Conservation (phyloP, 2,113 vertebrate genomes). For the Turdus rufiventris region DNA sequence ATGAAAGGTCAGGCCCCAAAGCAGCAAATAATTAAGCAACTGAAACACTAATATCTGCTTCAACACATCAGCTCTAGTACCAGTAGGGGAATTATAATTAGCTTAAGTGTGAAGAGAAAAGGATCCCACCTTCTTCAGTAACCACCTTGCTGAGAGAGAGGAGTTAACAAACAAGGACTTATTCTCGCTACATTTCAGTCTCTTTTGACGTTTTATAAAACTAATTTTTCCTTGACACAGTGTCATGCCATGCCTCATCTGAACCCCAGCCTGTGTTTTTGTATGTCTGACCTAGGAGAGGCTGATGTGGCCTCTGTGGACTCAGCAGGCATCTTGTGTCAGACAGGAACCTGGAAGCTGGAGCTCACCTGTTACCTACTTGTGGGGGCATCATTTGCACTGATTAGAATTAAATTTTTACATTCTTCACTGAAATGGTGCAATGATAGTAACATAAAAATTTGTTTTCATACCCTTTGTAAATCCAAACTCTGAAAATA, state of each 20-base stretch:
- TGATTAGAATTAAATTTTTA: background rate
- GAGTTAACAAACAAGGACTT: background rate
- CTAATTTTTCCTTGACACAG: background rate
- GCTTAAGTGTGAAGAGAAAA: background rate
- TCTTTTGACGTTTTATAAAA: background rate
- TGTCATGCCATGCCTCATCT: background rate
- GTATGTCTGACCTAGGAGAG: background rate
- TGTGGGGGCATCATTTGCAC: background rate
- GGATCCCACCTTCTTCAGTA: background rate
- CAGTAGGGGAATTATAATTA: background rate
- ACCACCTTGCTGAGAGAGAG: background rate
- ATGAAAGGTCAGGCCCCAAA: background rate
- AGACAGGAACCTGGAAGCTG: background rate
- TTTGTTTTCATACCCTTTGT: background rate
- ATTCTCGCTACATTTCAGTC: background rate
- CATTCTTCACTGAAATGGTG: background rate
- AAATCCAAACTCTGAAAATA: background rate
- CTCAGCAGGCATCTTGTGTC: background rate
- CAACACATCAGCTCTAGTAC: background rate
- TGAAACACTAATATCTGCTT: background rate
- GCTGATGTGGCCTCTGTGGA: background rate
- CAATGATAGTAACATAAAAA: background rate
- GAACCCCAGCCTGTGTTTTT: background rate
- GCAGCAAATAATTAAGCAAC: background rate
- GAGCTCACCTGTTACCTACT: background rate